Percentiles rank a stretch among this genome's conserved stretches.
Conservation (phyloP, 2,888 invertebrate genomes). For the Venusia cambrica region DNA sequence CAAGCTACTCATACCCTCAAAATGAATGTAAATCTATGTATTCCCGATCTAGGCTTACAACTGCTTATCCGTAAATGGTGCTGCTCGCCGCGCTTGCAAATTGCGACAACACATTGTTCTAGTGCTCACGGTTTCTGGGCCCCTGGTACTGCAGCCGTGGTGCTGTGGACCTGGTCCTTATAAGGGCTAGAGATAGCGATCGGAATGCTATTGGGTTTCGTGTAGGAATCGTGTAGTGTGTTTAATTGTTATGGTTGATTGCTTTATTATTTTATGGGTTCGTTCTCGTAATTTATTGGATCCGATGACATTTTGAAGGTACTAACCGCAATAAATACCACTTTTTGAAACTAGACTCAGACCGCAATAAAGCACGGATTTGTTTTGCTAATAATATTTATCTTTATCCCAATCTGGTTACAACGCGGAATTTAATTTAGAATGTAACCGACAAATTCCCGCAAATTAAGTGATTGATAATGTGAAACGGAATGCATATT, state of each 20-base stretch:
- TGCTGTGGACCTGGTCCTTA: slow-evolving; percentile 42
- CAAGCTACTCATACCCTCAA: slow-evolving; percentile 20
- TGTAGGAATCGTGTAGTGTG: slow-evolving; percentile 22
- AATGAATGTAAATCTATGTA: slow-evolving; percentile 35
- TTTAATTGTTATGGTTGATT: slow-evolving; percentile 29
- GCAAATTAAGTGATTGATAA: slow-evolving; percentile 15
- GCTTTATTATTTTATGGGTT: slow-evolving; percentile 26
- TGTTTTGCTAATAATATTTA: too few relatives aligned
- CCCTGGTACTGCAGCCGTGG: slow-evolving; percentile 34
- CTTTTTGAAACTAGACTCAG: too few relatives aligned
- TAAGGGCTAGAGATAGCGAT: slow-evolving; percentile 42
- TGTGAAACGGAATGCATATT: slow-evolving; percentile 12
- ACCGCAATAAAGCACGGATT: too few relatives aligned
- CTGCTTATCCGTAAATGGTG: slow-evolving; percentile 53
- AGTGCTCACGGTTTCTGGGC: slow-evolving; percentile 26
- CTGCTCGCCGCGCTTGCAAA: slow-evolving; percentile 69
- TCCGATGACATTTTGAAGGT: slow-evolving; percentile 5
- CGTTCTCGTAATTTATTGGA: slow-evolving; percentile 6
- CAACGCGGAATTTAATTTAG: too few relatives aligned
- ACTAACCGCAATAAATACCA: too few relatives aligned
- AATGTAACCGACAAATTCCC: slow-evolving; percentile 7
- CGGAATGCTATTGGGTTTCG: slow-evolving; percentile 28
- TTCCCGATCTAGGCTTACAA: slow-evolving; percentile 30
- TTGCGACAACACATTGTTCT: slow-evolving; percentile 74
- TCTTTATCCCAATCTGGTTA: too few relatives aligned